Evolutionary conservation across 2,113 vertebrate species (phyloP).

Genomic region (Phocoena phocoena): DNA sequence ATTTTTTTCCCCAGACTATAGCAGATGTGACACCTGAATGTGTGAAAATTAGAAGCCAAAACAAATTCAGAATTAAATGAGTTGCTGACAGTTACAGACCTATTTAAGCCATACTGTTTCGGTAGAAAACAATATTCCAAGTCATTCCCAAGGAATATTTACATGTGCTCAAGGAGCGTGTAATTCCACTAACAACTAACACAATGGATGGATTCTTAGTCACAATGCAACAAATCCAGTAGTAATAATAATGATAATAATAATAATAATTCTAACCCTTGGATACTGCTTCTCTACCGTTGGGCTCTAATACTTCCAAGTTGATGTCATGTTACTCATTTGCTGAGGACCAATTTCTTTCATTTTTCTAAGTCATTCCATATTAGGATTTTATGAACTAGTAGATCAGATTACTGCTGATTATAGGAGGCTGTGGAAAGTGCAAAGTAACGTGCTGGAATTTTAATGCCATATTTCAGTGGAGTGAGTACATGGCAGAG

Average conservation of each 20-base stretch:
- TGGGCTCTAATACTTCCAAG: slow-evolving; percentile 28
- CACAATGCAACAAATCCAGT: not conserved
- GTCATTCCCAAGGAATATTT: not conserved
- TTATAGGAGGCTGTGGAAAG: slow-evolving; percentile 62
- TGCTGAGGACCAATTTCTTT: slow-evolving; percentile 7
- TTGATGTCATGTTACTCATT: not conserved
- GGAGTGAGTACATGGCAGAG: slow-evolving; percentile 36
- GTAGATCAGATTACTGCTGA: slow-evolving; percentile 58
- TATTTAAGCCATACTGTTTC: slow-evolving; percentile 38
- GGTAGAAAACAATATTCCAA: not conserved
- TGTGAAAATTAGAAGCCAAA: slow-evolving; percentile 23
- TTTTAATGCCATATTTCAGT: slow-evolving; percentile 66
- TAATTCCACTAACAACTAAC: slow-evolving; percentile 25
- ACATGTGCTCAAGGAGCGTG: not conserved
- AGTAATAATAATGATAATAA: not conserved
- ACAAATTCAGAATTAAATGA: slow-evolving; percentile 31
- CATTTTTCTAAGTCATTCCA: slow-evolving; percentile 58
- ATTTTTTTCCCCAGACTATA: not conserved
- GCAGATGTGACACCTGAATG: not conserved
- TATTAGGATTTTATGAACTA: slow-evolving; percentile 60
- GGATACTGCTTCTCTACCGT: not conserved
- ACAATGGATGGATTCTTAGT: not conserved
- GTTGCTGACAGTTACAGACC: not conserved
- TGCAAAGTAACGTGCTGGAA: slow-evolving; percentile 47
- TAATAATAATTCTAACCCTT: not conserved